phyloP scores from a whole-genome alignment of 2,113 vertebrate genomes.

The Lichenostomus cassidix region DNA sequence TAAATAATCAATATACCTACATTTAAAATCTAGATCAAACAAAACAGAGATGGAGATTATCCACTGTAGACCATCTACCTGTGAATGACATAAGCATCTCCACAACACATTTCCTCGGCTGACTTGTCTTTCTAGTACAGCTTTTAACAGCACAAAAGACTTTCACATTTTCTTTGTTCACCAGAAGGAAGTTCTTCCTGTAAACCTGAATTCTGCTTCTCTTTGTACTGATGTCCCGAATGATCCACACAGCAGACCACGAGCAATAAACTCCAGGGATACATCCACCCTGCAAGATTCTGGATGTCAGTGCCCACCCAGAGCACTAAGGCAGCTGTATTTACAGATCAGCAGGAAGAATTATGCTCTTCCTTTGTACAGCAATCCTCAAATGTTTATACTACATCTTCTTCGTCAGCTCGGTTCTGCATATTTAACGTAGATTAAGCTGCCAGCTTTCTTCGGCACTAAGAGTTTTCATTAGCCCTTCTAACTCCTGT shows the following conservation, averaged over 20 bases:
- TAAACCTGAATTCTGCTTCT: neutral
- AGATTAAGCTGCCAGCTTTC: neutral
- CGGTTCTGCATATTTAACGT: neutral
- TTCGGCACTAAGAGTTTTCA: neutral
- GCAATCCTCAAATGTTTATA: neutral
- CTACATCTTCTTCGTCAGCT: neutral
- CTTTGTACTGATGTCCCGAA: neutral
- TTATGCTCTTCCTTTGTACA: neutral
- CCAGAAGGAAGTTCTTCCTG: neutral
- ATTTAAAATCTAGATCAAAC: neutral
- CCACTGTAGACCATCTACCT: neutral
- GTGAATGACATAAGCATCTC: neutral
- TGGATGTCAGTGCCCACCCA: neutral
- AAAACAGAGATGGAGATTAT: neutral
- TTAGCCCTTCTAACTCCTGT: neutral
- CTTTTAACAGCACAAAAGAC: neutral
- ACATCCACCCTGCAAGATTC: neutral
- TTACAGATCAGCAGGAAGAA: neutral
- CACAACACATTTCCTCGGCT: neutral
- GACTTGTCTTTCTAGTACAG: neutral
- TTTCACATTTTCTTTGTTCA: neutral
- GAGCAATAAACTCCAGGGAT: neutral
- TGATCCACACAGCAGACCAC: neutral
- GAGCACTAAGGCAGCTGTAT: neutral
- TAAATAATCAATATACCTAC: neutral